Conservation (phyloP, 2,113 vertebrate genomes). For the Neopipo cinnamomea region DNA sequence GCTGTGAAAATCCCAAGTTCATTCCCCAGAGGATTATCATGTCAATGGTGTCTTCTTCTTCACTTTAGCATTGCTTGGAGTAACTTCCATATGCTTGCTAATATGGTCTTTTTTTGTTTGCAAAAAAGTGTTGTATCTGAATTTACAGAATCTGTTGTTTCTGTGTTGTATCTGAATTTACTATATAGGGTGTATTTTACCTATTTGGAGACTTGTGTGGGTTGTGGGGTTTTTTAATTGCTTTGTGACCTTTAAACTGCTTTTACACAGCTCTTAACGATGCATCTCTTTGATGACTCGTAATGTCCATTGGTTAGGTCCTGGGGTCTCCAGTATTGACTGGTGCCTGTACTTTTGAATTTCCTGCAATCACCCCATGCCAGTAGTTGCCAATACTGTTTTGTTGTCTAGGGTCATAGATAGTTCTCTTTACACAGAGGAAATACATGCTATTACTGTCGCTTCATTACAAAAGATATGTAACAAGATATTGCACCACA, state of each 20-base stretch:
- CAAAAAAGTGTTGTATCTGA: not conserved
- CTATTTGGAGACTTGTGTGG: not conserved
- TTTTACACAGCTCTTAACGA: not conserved
- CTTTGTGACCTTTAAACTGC: not conserved
- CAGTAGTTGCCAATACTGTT: not conserved
- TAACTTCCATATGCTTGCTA: not conserved
- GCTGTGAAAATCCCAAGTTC: not conserved
- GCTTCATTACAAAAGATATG: not conserved
- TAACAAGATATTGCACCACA: not conserved
- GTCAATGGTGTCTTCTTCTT: not conserved
- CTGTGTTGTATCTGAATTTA: not conserved
- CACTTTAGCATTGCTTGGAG: not conserved
- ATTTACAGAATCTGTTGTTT: not conserved
- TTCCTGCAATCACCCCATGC: not conserved
- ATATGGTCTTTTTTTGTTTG: not conserved
- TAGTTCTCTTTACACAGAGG: not conserved
- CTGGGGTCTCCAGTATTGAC: not conserved
- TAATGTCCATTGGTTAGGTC: not conserved
- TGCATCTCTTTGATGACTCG: not conserved
- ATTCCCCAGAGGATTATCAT: not conserved
- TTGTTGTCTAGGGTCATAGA: not conserved
- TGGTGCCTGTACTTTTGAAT: not conserved
- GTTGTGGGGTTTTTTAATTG: not conserved
- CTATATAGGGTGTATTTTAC: not conserved
- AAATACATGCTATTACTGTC: not conserved